Evolutionary conservation across 2,113 vertebrate genomes (phyloP).

Genomic region (Apaloderma vittatum): DNA sequence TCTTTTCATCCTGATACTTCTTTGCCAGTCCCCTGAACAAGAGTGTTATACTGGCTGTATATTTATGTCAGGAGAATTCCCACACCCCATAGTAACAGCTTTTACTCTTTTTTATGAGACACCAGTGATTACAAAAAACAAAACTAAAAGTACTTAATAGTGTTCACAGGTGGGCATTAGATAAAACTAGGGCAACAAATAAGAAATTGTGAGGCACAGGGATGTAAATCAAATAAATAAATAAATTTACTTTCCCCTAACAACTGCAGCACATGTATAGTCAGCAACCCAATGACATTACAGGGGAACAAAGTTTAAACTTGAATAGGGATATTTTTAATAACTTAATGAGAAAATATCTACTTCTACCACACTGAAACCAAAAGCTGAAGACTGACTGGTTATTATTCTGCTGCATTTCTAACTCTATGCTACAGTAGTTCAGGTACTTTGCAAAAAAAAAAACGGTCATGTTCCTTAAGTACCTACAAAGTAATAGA

Average conservation of each 20-base stretch:
- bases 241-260: not conserved
- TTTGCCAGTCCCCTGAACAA: not conserved
- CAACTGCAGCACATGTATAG: not conserved
- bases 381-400: not conserved
- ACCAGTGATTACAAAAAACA: not conserved
- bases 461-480: not conserved
- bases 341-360: not conserved
- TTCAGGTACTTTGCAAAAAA: not conserved
- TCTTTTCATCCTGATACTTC: not conserved
- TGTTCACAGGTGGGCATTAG: not conserved
- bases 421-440: not conserved
- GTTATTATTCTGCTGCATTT: not conserved
- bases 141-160: not conserved
- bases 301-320: not conserved
- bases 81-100: not conserved
- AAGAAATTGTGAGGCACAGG: not conserved
- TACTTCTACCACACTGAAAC: not conserved
- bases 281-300: not conserved
- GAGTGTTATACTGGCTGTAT: not conserved
- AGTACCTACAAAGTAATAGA: not conserved
- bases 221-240: not conserved
- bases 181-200: not conserved
- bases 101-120: not conserved
- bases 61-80: not conserved
- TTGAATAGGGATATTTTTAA: not conserved